Percentiles rank a stretch among this genome's conserved stretches.
These are phyloP conservation scores for Melipona beecheii DNA, from an alignment of 2,888 invertebrate species.

Conservation along the genomic window DNA sequence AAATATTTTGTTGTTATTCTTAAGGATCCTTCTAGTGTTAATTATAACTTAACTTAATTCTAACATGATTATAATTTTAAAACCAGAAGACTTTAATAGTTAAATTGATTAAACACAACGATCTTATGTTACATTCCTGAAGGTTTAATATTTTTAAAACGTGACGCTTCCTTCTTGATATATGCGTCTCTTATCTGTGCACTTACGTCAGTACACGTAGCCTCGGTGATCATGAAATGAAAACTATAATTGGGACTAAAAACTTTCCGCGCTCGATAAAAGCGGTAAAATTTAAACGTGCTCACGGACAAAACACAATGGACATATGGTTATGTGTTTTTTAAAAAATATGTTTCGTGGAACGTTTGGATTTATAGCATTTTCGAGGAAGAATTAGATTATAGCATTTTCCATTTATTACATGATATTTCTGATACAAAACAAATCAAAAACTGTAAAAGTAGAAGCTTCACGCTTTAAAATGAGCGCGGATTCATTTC, in stretches of 20 bases:
- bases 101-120: not conserved
- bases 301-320: not conserved
- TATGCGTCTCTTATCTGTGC: not conserved
- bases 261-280: constrained; percentile 8
- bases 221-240: not conserved
- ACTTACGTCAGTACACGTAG: not conserved
- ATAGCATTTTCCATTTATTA: too few relatives aligned
- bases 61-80: not conserved
- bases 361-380: too few relatives aligned
- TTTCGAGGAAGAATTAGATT: too few relatives aligned
- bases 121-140: not conserved
- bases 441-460: too few relatives aligned
- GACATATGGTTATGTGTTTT: constrained; percentile 4
- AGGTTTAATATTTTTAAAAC: not conserved
- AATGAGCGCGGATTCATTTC: too few relatives aligned
- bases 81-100: not conserved
- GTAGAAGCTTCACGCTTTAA: too few relatives aligned
- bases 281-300: constrained; percentile 10
- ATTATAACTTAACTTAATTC: too few relatives aligned
- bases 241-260: constrained; percentile 1
- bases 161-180: too few relatives aligned
- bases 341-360: too few relatives aligned
- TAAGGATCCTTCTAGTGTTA: too few relatives aligned
- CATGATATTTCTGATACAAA: too few relatives aligned
- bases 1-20: too few relatives aligned